A percentile compares a stretch with the other conserved stretches of the same genome.
These are phyloP conservation scores for Sminthurinus aureus DNA, from an alignment of 2,888 invertebrate genomes.

Conservation along the genomic window DNA sequence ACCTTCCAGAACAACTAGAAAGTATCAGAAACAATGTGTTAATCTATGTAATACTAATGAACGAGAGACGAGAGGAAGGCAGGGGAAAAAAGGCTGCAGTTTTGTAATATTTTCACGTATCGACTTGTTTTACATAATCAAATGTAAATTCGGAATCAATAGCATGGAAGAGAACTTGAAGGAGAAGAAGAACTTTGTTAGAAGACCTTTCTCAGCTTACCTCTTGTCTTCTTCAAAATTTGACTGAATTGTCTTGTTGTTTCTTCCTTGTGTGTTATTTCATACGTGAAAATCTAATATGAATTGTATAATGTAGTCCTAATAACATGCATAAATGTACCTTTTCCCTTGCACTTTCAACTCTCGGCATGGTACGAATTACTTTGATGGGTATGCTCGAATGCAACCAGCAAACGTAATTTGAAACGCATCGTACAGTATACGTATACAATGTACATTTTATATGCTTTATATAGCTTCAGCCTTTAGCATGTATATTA, in stretches of 20 bases:
- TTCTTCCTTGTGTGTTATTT: neutral
- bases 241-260: slow-evolving; percentile 8
- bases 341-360: neutral
- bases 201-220: neutral
- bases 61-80: neutral
- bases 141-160: slow-evolving; percentile 27
- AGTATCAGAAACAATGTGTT: neutral
- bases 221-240: neutral
- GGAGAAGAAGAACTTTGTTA: neutral
- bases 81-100: neutral
- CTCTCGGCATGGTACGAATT: slow-evolving; percentile 11
- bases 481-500: slow-evolving; percentile 4
- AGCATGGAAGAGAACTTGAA: too few species aligned
- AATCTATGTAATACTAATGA: neutral
- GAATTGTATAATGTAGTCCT: slow-evolving; percentile 7
- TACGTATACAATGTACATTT: neutral
- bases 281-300: neutral
- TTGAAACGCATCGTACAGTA: slow-evolving; percentile 23
- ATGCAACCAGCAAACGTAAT: slow-evolving; percentile 17
- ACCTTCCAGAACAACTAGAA: neutral
- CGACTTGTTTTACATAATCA: slow-evolving; percentile 32
- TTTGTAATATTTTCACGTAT: slow-evolving; percentile 6
- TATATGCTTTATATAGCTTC: neutral
- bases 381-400: neutral
- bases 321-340: slow-evolving; percentile 3